Percentiles rank a stretch among this genome's conserved stretches.
These are phyloP conservation scores for Turnix velox DNA, from an alignment of 2,113 vertebrate species.

Conservation along the genomic window DNA sequence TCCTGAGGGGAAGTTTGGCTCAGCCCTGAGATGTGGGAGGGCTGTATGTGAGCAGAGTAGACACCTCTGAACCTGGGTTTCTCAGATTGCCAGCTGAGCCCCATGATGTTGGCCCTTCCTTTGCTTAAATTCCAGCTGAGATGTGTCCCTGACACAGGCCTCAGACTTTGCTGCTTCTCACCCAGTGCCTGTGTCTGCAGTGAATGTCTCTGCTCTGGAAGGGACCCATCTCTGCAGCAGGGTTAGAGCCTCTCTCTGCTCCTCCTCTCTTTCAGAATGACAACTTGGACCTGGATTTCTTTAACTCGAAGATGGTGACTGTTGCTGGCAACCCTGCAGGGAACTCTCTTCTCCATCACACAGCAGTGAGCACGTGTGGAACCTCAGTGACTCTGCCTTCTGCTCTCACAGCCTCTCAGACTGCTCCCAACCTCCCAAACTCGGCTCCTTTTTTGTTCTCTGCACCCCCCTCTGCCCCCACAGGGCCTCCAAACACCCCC, in stretches of 20 bases:
- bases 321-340: conserved; percentile 40
- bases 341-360: conserved; percentile 43
- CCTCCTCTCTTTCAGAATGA: conserved; percentile 62
- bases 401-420: conserved; percentile 51
- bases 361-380: conserved; percentile 15
- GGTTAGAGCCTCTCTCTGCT: not conserved
- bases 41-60: not conserved
- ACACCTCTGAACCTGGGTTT: not conserved
- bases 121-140: conserved; percentile 39
- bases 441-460: conserved; percentile 55
- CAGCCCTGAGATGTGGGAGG: not conserved
- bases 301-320: conserved; percentile 60
- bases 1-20: not conserved
- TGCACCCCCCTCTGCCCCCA: conserved; percentile 19
- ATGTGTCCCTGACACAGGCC: conserved; percentile 17
- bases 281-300: conserved; percentile 74
- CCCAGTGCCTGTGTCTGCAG: not conserved
- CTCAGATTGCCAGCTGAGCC: not conserved
- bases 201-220: not conserved
- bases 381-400: conserved; percentile 17
- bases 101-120: not conserved
- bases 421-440: conserved; percentile 27
- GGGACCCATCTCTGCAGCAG: not conserved
- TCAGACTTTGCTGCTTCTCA: conserved; percentile 8
- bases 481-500: conserved; percentile 30